Base-by-base conservation (phyloP, 2,797 vertebrate genomes). In the Tiaroga cobitis region DNA sequence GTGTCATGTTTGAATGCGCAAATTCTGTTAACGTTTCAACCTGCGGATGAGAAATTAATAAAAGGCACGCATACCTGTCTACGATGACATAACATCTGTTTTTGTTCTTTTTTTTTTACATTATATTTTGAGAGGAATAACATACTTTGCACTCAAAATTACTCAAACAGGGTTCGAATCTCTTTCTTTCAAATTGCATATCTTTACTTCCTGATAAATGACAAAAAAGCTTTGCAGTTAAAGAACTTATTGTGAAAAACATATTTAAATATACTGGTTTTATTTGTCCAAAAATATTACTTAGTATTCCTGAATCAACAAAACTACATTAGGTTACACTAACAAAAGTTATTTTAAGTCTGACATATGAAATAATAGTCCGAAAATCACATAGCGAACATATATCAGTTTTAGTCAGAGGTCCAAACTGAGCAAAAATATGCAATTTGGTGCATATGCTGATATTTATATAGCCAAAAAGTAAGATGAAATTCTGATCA, bases 11-110 rank as follows among this genome's bases (percentile, higher is more conserved):
- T 83, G 81, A 83, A 83, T 74, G 73, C 46, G 19, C 63, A 74
- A 82, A 77, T 82, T 83, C 87, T 88, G 54, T 81, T 39, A 87
- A 87, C 68, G 74, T 89, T 81, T 63, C 76, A 78, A 56, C 49
- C 37, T 59, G 80, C 41, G 86, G 81, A 85, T 85, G 73, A 86
- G 78, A 83, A 88, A 89, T 85, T 79, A 88, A 88, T 90, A 83
- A 88, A 74, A 85, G 83, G 80, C 89, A 87, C 34, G 63, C 81
- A 87, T 68, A 87, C 65, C 61, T 1, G 1, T 82, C 77, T 43
- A 19, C 18, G 68, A 73, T 29, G 29, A 86, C 68, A 51, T 87
- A 81, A 51, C 41, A 77, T 29, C 65, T 82, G 37, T n/a, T 78
- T 41, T 29, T 32, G 88, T 16, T 46, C 3, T 26, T 26, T 39